Base-by-base conservation (phyloP, 2,113 vertebrate species). In the Arenaria interpres region DNA sequence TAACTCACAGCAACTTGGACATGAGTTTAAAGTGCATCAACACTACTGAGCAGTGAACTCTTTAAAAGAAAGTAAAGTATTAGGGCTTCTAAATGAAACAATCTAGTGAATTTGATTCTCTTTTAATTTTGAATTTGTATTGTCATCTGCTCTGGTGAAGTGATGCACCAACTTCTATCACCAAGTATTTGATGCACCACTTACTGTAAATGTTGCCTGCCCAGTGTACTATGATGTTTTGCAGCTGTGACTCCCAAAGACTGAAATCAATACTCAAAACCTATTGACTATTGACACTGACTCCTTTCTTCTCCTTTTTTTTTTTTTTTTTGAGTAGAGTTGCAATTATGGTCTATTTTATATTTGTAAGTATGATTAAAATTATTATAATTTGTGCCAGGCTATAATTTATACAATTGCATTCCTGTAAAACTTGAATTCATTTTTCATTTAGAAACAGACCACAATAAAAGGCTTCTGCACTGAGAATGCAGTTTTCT, bases 391-490 rank as follows among this genome's bases (percentile, higher is more conserved):
- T 94, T 90, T 81, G 14, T 83, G 39, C 14, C 33, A 95, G 28
- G 24, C 72, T 96, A 54, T 95, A 96, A 93, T 95, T 92, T 87
- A 75, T 80, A 72, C 75, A 89, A 96, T 89, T 91, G 46, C 87
- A 87, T 92, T 92, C 76, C 73, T 78, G 68, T 95, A 96, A 94
- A 95, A 90, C 32, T 84, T 93, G 63, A 90, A 94, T 91, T 92
- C 71, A 88, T 88, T 88, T 96, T 96, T 94, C 63, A 83, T 84
- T 90, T 94, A 80, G 59, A 88, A 85, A 74, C 43, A 93, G 59
- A 53, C 82, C 88, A 85, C 72, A 95, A 80, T 60, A 93, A 92
- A 95, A 95, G 64, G 59, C 8, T 85, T 72, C 62, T 76, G 23
- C 78, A 79, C 16, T 43, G 39, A 72, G 39, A 95, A 87, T 75